phyloP scores from a whole-genome alignment of 2,888 invertebrate species.

The Actias luna region DNA sequence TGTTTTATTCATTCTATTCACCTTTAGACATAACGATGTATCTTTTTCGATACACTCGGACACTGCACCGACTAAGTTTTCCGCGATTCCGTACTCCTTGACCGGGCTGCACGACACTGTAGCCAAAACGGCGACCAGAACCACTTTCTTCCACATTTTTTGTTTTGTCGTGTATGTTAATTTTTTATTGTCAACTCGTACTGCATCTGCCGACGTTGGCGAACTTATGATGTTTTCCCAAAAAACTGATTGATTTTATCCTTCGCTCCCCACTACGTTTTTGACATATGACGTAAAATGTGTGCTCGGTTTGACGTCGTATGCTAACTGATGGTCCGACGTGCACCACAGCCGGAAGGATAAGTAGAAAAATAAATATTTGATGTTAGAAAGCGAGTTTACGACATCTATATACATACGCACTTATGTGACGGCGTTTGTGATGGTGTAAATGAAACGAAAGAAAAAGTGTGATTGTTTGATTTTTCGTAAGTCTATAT shows the following conservation, averaged over 20 bases:
- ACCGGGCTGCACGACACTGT: conserved; percentile 64
- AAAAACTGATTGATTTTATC: conserved; percentile 77
- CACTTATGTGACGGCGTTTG: conserved; percentile 56
- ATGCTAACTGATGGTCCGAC: conserved; percentile 62
- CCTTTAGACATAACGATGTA: conserved; percentile 84
- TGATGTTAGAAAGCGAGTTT: conserved; percentile 76
- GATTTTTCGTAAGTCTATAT: conserved; percentile 62
- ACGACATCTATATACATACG: conserved; percentile 60
- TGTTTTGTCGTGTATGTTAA: conserved; percentile 20
- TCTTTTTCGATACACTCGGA: conserved; percentile 83
- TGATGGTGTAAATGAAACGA: conserved; percentile 74
- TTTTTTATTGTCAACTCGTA: conserved; percentile 40
- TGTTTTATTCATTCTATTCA: conserved; percentile 50
- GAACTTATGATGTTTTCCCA: conserved; percentile 74
- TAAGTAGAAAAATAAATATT: conserved; percentile 81
- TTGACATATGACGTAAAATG: conserved; percentile 66
- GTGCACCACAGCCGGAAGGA: conserved; percentile 60
- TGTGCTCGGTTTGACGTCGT: conserved; percentile 60
- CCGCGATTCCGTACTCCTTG: conserved; percentile 65
- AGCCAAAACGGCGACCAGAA: conserved; percentile 64
- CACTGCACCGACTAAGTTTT: conserved; percentile 70
- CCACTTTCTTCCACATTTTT: conserved; percentile 66
- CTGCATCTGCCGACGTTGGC: conserved; percentile 61
- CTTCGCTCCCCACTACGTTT: conserved; percentile 68
- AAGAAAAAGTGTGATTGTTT: conserved; percentile 80